A percentile compares a stretch with the other conserved stretches of the same genome.
These are phyloP conservation scores for Dendroctonus valens DNA, from an alignment of 1,140 invertebrate species.

Conservation along the genomic window DNA sequence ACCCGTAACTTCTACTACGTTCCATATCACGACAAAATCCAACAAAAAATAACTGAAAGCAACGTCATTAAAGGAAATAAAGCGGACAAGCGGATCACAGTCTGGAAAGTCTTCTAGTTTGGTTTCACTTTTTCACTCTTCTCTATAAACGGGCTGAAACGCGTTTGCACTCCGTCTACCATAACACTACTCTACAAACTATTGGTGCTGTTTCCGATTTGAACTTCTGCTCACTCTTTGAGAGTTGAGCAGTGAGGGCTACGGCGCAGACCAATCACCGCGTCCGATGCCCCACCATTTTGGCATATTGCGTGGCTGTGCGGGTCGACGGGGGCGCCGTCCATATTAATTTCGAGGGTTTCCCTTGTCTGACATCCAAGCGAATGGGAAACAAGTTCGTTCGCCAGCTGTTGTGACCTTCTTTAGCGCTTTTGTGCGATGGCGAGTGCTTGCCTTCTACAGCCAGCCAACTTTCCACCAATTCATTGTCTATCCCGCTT, in stretches of 20 bases:
- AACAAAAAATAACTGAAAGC: constrained; percentile 40
- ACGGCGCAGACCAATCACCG: constrained; percentile 7
- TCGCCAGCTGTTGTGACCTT: constrained; percentile 7
- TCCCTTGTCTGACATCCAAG: constrained; percentile 21
- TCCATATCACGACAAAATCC: constrained; percentile 47
- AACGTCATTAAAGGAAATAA: constrained; percentile 35
- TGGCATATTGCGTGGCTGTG: constrained; percentile 5
- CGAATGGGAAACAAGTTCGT: constrained; percentile 29
- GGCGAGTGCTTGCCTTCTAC: not conserved
- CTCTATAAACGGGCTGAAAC: too few relatives aligned
- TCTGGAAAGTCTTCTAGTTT: too few relatives aligned
- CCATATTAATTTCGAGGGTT: constrained; percentile 27
- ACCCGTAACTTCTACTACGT: constrained; percentile 49
- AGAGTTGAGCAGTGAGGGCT: not conserved
- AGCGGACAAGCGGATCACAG: not conserved
- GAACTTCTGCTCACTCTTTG: too few relatives aligned
- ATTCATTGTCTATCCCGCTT: too few relatives aligned
- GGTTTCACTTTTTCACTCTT: too few relatives aligned
- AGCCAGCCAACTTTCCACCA: too few relatives aligned
- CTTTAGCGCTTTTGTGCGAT: constrained; percentile 7
- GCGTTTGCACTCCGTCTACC: not conserved
- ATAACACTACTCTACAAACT: constrained; percentile 2
- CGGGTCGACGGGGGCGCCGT: constrained; percentile 17
- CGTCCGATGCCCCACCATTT: constrained; percentile 7
- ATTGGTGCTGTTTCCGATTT: constrained; percentile 9